Evolutionary conservation across 1,140 invertebrate species (phyloP), one percentile per base, ranked within the genome.

Genomic region (Frieseomelitta varia): DNA sequence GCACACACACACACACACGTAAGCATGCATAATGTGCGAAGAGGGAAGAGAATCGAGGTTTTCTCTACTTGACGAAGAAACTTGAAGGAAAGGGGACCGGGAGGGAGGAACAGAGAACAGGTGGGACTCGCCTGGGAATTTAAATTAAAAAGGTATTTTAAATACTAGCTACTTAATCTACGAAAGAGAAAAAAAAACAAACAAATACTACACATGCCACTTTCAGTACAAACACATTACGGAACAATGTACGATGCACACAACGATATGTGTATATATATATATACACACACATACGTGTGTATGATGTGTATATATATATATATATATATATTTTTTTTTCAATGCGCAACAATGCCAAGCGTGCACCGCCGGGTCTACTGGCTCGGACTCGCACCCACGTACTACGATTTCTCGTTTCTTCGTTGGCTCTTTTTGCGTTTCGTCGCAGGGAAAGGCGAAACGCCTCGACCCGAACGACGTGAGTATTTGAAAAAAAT

Each of bases 121-220:
- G 51, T 39, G 61, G 58, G n/a, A 56, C 15, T 68, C 19, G 73
- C 73, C 34, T 68, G 56, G 34, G 88, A 81, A 90, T 85, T 75
- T 88, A 88, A 90, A 88, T 90, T 86, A 87, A 87, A 63, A 81
- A 69, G 85, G 72, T 84, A 80, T 84, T 85, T 87, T 87, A 90
- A 90, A 83, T 88, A 89, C 89, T 89, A 91, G 76, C 92, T 92
- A 92, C 89, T 92, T 92, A 93, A 91, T 89, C 92, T 93, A 92
- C 79, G 83, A 86, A 86, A 83, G 88, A 69, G 85, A 89, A 87
- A 88, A 88, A 86, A 89, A 87, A 88, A 91, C 87, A 92, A 89
- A 89, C 72, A 88, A 80, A 75, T 87, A 93, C 92, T 93, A 93
- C 90, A 88, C 92, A 94, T 93, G 92, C 92, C 92, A 93, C 84